Evolutionary conservation across 1,140 invertebrate genomes (phyloP).

Genomic region (Araneus ventricosus): DNA sequence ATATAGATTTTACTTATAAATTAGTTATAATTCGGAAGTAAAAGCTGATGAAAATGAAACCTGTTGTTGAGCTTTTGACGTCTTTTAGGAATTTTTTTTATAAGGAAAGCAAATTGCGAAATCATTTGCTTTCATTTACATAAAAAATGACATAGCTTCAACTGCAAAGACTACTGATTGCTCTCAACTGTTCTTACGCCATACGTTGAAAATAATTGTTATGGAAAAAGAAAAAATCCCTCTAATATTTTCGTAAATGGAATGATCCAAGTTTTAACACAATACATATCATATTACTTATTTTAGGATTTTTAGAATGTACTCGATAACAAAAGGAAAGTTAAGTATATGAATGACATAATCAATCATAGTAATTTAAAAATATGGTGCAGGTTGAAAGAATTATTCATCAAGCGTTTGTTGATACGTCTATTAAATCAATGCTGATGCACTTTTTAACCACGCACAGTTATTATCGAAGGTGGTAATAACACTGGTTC

Average conservation of each 20-base stretch:
- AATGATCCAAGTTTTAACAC: slow-evolving; percentile 52
- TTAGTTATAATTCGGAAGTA: no score
- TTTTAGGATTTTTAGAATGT: slow-evolving; percentile 18
- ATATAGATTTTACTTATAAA: no score
- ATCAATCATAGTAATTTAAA: neutral
- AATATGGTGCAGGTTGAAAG: slow-evolving; percentile 20
- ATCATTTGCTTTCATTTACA: no score
- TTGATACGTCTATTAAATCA: neutral
- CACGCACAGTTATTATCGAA: slow-evolving; percentile 45
- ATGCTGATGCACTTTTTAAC: slow-evolving; percentile 66
- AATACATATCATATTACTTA: slow-evolving; percentile 55
- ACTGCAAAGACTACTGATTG: slow-evolving; percentile 55
- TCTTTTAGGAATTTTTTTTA: no score
- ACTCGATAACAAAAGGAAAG: neutral
- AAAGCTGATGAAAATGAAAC: no score
- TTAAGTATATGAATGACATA: neutral
- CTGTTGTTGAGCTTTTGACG: no score
- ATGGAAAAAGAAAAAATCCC: neutral
- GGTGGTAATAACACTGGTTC: neutral
- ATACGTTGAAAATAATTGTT: slow-evolving; percentile 49
- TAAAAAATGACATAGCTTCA: no score
- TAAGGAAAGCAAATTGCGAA: no score
- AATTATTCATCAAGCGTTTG: neutral
- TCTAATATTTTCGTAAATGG: slow-evolving; percentile 35
- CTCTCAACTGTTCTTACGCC: neutral